Evolutionary conservation across 2,888 invertebrate species (phyloP), one percentile per base, ranked within the genome.

Genomic region (Pedicia rivosa): DNA sequence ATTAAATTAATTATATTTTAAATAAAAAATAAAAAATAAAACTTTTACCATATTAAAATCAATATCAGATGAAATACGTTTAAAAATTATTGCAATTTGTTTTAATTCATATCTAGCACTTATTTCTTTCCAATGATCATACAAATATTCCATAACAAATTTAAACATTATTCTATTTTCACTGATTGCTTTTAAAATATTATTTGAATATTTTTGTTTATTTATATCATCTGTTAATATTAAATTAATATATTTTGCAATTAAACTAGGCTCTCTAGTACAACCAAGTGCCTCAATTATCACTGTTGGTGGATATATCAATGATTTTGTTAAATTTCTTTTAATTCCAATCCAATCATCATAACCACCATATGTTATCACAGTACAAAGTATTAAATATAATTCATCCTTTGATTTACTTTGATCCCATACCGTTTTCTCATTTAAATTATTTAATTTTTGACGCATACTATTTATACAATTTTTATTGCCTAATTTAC

Each of bases 111-210:
- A 32, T 4, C 20, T 10, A n/a, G 36, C 26, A 9, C 36, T 36
- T 8, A 39, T 22, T 12, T 22, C 16, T 20, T 32, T 19, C 37
- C 40, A 40, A 14, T 28, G 37, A 4, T 34, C 31, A 4, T 24
- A 13, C n/a, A 40, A 40, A 35, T 37, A 40, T 19, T 37, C 40
- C 26, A 40, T 31, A 8, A 33, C 33, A 26, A 37, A 40, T 17
- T 40, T 40, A 14, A 40, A 34, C n/a, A 28, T 35, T 17, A 40
- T 35, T 26, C 37, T 36, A 24, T 40, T 40, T 34, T 40, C 20
- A 9, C 36, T 27, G 3, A 40, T 19, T 8, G 40, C 33, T 17
- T 16, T 13, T 8, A 40, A 25, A 24, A 40, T 37, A 10, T 40
- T 37, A 3, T 22, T 24, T 8, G 40, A 30, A 16, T 31, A 30